These are phyloP conservation scores for Mormyrus iriodes DNA, from an alignment of 2,113 vertebrate genomes.

Conservation along the genomic window DNA sequence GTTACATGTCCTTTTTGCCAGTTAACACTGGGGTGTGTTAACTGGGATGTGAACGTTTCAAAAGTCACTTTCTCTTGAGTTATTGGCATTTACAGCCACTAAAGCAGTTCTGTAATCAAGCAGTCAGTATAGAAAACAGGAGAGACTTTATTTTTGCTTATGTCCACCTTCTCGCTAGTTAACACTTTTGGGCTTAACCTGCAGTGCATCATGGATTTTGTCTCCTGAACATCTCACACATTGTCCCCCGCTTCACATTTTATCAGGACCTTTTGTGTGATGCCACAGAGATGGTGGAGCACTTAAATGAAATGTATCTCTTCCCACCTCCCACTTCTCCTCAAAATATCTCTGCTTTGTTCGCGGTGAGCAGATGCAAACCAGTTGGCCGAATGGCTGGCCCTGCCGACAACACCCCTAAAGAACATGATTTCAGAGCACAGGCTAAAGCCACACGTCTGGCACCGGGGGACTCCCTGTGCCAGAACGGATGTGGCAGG, in stretches of 20 bases:
- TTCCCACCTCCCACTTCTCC: background rate
- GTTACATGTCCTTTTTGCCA: background rate
- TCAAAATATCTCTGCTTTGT: background rate
- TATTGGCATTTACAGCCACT: background rate
- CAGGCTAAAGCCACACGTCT: background rate
- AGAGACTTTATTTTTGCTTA: no score
- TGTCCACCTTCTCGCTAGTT: background rate
- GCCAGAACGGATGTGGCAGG: background rate
- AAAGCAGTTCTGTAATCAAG: background rate
- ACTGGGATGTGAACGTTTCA: background rate
- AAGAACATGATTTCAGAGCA: background rate
- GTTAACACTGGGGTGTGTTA: background rate
- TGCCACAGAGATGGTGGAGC: background rate
- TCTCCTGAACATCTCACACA: background rate
- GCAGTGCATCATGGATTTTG: background rate
- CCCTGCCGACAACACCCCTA: background rate
- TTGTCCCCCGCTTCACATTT: background rate
- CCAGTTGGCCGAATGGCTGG: background rate
- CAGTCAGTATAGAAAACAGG: no score
- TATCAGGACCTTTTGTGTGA: background rate
- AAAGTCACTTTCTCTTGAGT: background rate
- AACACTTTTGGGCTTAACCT: background rate
- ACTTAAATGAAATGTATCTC: background rate
- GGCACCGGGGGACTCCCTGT: background rate
- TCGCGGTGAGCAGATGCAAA: background rate